phyloP scores from a whole-genome alignment of 2,113 vertebrate species.

The Notarius quadriscutis region DNA sequence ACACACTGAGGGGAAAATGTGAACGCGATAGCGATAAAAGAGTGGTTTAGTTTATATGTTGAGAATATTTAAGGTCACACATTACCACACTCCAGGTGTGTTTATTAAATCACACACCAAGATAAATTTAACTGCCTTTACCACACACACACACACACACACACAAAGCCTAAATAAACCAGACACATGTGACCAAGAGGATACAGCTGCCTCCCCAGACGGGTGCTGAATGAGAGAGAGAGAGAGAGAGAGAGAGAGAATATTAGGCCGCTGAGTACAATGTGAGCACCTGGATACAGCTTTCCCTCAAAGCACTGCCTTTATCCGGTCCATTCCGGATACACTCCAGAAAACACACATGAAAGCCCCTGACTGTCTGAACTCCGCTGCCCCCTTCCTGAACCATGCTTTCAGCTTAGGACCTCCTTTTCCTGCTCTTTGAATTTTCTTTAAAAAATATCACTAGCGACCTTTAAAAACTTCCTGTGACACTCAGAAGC shows the following conservation, averaged over 20 bases:
- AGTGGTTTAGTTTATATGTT: background rate
- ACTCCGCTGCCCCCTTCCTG: constrained; percentile 24
- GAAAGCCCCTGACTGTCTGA: constrained; percentile 50
- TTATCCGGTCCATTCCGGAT: constrained; percentile 47
- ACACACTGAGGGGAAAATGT: background rate
- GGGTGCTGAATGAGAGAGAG: constrained; percentile 36
- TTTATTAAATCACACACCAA: background rate
- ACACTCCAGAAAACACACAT: constrained; percentile 38
- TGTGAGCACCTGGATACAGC: constrained; percentile 55
- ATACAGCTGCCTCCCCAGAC: constrained; percentile 56
- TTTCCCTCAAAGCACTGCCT: constrained; percentile 42
- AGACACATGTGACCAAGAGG: constrained; percentile 50
- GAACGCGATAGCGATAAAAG: background rate
- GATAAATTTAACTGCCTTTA: background rate
- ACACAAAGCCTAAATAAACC: constrained; percentile 51
- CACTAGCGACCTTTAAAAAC: constrained; percentile 41
- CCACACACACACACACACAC: constrained; percentile 12
- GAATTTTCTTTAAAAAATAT: constrained; percentile 44
- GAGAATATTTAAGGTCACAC: background rate
- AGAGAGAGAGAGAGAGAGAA: constrained; percentile 8
- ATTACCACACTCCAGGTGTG: background rate
- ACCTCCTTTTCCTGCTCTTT: constrained; percentile 49
- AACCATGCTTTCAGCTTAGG: constrained; percentile 37
- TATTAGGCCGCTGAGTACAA: constrained; percentile 40
- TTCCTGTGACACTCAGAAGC: constrained; percentile 30